Percentiles rank a stretch among this genome's conserved stretches.
These are phyloP conservation scores for Chaunax sp. DNA, from an alignment of 2,797 vertebrate species.

Conservation along the genomic window DNA sequence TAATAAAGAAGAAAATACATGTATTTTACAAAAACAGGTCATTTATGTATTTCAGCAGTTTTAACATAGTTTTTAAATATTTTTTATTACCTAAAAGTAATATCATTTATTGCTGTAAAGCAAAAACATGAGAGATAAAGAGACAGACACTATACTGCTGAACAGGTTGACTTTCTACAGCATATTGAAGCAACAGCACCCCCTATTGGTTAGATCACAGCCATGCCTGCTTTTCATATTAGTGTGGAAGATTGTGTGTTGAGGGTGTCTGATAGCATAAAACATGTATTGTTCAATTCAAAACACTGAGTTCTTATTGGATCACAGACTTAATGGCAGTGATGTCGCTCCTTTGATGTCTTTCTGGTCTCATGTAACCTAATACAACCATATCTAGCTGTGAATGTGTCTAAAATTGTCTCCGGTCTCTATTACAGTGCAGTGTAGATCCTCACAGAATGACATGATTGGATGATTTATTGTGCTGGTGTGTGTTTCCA, in stretches of 20 bases:
- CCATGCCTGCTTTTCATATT: background rate
- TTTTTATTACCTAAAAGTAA: no score
- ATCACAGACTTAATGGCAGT: no score
- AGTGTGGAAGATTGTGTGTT: background rate
- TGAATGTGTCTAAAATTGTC: background rate
- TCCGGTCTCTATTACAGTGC: no score
- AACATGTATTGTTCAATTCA: background rate
- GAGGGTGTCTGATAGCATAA: background rate
- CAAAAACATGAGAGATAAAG: background rate
- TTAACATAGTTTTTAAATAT: no score
- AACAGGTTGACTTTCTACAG: background rate
- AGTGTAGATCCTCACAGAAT: no score
- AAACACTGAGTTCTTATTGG: background rate
- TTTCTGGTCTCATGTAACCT: background rate
- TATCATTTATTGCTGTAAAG: no score
- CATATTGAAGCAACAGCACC: conserved; percentile 1
- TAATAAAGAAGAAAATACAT: no score
- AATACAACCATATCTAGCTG: background rate
- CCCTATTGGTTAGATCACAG: background rate
- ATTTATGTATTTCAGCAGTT: no score
- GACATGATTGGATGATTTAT: no score
- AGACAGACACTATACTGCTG: background rate
- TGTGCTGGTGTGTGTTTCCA: no score
- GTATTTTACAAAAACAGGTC: no score
- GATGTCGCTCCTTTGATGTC: no score